phyloP scores from a whole-genome alignment of 2,113 vertebrate genomes.

The Plotosus lineatus region DNA sequence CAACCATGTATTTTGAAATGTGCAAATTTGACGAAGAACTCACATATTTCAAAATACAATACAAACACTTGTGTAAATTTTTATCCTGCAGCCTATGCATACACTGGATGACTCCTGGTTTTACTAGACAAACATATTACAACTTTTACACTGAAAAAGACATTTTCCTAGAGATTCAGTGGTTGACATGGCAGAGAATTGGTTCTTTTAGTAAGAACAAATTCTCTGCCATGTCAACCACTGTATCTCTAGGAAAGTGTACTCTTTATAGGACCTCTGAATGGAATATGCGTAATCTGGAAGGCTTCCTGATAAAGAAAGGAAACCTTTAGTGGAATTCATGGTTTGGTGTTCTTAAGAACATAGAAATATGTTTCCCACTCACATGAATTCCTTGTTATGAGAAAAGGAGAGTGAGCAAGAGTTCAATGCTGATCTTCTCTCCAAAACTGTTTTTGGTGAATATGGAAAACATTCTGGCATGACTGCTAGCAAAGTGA shows the following conservation, averaged over 20 bases:
- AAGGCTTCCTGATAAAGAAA: neutral
- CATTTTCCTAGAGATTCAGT: slow-evolving; percentile 51
- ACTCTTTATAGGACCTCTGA: neutral
- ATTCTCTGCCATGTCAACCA: slow-evolving; percentile 48
- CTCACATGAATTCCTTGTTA: slow-evolving; percentile 15
- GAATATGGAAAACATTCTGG: slow-evolving; percentile 32
- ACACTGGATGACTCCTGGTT: slow-evolving; percentile 35
- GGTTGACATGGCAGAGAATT: too few relatives aligned
- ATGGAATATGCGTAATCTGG: neutral
- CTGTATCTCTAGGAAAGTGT: neutral
- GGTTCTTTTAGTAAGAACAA: slow-evolving; percentile 59
- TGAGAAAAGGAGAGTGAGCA: neutral
- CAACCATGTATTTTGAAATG: too few relatives aligned
- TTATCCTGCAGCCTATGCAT: neutral
- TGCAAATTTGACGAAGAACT: slow-evolving; percentile 60
- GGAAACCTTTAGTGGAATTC: neutral
- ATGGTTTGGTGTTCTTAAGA: neutral
- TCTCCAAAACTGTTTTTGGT: slow-evolving; percentile 36
- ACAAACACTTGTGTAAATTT: slow-evolving; percentile 51
- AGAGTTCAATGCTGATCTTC: slow-evolving; percentile 1
- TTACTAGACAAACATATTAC: slow-evolving; percentile 52
- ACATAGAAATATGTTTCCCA: slow-evolving; percentile 13
- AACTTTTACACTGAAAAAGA: slow-evolving; percentile 21
- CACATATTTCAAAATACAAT: slow-evolving; percentile 44
- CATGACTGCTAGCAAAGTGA: slow-evolving; percentile 28